These are phyloP conservation scores for Eulemur mongoz DNA, from an alignment of 2,797 vertebrate species.

Conservation along the genomic window DNA sequence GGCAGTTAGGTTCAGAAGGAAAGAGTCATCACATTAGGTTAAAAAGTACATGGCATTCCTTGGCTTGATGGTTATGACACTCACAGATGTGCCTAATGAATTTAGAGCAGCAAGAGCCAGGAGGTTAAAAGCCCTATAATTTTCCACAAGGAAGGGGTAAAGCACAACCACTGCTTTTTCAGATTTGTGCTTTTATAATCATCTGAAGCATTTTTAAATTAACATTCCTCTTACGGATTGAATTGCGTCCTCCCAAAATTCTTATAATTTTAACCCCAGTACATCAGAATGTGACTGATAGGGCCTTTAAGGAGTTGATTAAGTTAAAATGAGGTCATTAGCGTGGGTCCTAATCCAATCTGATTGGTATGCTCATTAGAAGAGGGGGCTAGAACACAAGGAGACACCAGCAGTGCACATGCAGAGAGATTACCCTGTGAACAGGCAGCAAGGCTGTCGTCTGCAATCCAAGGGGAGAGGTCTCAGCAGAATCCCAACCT, in stretches of 20 bases:
- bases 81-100: constrained; percentile 30
- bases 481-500: background rate
- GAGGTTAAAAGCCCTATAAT: background rate
- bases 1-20: constrained; percentile 31
- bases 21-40: constrained; percentile 18
- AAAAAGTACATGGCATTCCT: constrained; percentile 23
- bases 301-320: background rate
- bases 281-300: background rate
- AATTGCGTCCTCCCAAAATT: background rate
- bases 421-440: background rate
- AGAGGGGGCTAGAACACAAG: background rate
- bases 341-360: background rate
- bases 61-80: background rate
- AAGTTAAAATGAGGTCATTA: background rate
- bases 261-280: background rate
- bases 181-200: background rate
- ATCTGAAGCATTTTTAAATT: background rate
- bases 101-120: background rate
- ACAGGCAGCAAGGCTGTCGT: background rate
- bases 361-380: background rate
- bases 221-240: background rate
- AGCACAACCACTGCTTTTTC: background rate
- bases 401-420: no score
- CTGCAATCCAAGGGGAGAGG: background rate
- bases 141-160: background rate